Conservation (phyloP, 2,113 vertebrate genomes). For the Leucosticte australis region DNA sequence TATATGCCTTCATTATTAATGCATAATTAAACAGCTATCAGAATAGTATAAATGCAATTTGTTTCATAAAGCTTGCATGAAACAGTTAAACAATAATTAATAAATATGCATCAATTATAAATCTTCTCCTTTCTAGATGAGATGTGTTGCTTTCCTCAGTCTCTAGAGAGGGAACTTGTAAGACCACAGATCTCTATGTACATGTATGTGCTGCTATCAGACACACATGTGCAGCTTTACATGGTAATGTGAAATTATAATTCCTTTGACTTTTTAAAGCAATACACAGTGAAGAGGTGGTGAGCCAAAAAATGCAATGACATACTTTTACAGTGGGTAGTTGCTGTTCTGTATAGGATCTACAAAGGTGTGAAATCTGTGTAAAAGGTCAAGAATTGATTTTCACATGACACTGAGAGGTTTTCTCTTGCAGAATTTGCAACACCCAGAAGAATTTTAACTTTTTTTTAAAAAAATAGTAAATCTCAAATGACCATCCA, state of each 20-base stretch:
- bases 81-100: slow-evolving; percentile 9
- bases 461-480: neutral
- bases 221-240: neutral
- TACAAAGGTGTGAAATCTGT: neutral
- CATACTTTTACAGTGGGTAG: neutral
- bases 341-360: neutral
- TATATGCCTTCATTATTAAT: neutral
- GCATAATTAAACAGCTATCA: neutral
- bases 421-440: neutral
- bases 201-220: neutral
- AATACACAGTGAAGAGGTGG: neutral
- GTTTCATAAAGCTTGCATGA: slow-evolving; percentile 2
- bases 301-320: neutral
- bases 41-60: neutral
- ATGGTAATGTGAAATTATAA: neutral
- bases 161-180: neutral
- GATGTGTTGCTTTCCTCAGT: neutral
- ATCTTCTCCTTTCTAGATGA: neutral
- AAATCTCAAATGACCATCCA: neutral
- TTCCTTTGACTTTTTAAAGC: neutral
- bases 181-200: neutral
- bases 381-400: neutral
- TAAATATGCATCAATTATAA: neutral
- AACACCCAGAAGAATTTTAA: neutral
- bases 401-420: neutral